Evolutionary conservation across 2,113 vertebrate genomes (phyloP), one percentile per base, ranked within the genome.

Genomic region (Nannobrachium achirus): DNA sequence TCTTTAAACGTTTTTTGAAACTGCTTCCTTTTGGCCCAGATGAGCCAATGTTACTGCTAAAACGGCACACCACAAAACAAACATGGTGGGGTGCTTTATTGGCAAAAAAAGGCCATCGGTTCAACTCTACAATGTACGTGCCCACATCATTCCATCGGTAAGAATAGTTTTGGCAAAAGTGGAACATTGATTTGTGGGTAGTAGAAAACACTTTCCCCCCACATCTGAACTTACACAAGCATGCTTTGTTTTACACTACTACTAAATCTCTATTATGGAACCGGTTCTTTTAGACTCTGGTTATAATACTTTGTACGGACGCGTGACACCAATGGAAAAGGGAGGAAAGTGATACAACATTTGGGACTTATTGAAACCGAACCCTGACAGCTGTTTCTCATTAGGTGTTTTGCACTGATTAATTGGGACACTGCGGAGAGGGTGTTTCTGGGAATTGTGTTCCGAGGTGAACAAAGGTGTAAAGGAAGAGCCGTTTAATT

Each of bases 401-500:
- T 83, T 89, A 89, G 86, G 68, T 69, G 71, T 79, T 76, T 73
- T 83, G 67, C 58, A 18, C 73, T 87, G 87, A 86, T 89, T 89
- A 90, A 88, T 88, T 83, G 89, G 66, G 66, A 70, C 63, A 78
- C 78, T 15, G 80, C 77, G 85, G 76, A 88, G 91, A 87, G 85
- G 80, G 89, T 86, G 75, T 88, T 78, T 79, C 66, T 40, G 69
- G 81, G 86, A 85, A 83, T 87, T 84, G 58, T 91, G 80, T 80
- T 82, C 86, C 39, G 64, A 85, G 76, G 80, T 81, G 57, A 83
- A 79, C 66, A 77, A 58, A 75, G 82, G 69, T 82, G 80, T 88
- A 81, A 89, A 85, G 63, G 75, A 86, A 83, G 69, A 82, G 61
- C 73, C 85, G 88, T 88, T 86, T 93, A 93, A 93, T 94, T 89